Percentiles rank a stretch among this genome's conserved stretches.
phyloP scores from a whole-genome alignment of 2,888 invertebrate genomes.

The Lepidocyrtoides sp. region DNA sequence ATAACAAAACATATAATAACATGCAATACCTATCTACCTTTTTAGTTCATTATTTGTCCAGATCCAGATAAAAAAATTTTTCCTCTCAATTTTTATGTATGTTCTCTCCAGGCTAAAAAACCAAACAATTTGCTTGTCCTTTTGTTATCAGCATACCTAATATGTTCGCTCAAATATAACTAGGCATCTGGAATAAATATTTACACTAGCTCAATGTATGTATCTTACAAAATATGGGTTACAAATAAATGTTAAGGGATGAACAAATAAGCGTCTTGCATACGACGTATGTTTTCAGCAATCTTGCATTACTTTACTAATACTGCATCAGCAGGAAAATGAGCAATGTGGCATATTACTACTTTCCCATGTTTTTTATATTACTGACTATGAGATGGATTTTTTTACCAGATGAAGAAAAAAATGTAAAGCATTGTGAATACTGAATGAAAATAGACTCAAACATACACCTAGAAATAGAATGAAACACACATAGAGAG shows the following conservation, averaged over 20 bases:
- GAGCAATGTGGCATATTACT: neutral
- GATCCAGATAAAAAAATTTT: neutral
- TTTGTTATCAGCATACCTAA: conserved; percentile 21
- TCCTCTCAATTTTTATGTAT: neutral
- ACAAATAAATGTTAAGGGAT: conserved; percentile 34
- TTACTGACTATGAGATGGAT: neutral
- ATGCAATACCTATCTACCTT: too few relatives aligned
- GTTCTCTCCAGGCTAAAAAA: neutral
- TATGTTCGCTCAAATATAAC: neutral
- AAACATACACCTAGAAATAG: conserved; percentile 13
- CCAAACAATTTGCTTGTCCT: conserved; percentile 37
- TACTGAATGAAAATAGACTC: conserved; percentile 5
- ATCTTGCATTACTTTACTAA: neutral
- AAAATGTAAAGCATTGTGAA: neutral
- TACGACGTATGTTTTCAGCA: neutral
- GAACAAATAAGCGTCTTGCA: neutral
- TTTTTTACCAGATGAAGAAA: conserved; percentile 10
- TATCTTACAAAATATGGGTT: conserved; percentile 24
- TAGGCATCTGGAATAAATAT: neutral
- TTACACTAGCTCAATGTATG: neutral
- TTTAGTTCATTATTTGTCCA: neutral
- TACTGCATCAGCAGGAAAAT: neutral
- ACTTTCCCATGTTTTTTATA: neutral
- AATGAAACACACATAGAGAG: neutral
- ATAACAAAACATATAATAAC: neutral